These are phyloP conservation scores for Mus musculus DNA, from an alignment of 2,113 vertebrate species.

Conservation along the genomic window DNA sequence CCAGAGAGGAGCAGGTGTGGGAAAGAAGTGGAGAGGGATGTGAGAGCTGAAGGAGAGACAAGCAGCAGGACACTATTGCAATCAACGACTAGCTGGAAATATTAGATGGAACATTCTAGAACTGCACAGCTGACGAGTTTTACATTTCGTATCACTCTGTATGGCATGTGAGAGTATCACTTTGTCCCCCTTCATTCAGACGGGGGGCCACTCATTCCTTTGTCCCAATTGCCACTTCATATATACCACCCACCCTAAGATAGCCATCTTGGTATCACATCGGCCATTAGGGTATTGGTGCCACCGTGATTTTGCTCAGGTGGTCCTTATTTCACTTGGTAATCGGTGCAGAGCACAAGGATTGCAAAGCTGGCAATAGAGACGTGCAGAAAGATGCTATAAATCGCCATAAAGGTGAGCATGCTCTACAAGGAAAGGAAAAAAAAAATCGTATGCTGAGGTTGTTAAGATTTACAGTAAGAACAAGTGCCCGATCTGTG, in stretches of 20 bases:
- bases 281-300: background rate
- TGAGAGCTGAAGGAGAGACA: too few relatives aligned
- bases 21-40: accelerated
- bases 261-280: background rate
- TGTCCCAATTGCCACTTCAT: background rate
- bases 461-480: background rate
- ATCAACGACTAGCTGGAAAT: background rate
- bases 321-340: background rate
- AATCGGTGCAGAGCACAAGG: background rate
- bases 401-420: background rate
- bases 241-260: background rate
- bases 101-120: background rate
- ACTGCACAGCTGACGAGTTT: background rate
- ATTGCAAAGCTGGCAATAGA: background rate
- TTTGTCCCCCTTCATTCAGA: background rate
- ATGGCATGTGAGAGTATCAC: background rate
- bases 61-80: background rate
- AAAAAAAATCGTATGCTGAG: background rate
- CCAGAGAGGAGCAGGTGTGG: background rate
- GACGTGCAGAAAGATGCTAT: background rate
- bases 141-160: background rate
- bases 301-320: background rate
- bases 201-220: background rate
- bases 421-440: background rate
- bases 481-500: background rate